Evolutionary conservation across 2,113 vertebrate species (phyloP).

Genomic region (Hypomesus transpacificus): DNA sequence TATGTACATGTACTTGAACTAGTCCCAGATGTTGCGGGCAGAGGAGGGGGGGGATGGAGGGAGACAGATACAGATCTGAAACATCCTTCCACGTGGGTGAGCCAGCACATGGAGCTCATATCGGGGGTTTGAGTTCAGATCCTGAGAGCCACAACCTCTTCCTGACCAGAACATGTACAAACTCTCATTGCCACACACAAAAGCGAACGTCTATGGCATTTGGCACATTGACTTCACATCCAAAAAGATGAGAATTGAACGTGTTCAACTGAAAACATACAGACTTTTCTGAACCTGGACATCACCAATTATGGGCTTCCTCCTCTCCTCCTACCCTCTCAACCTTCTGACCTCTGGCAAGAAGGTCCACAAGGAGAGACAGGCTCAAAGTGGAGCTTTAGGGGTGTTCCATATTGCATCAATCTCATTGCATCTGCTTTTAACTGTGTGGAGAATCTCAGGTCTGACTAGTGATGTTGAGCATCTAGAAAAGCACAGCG

Average conservation of each 20-base stretch:
- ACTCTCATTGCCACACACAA: too few relatives aligned
- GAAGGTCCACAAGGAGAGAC: background rate
- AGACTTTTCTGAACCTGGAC: too few relatives aligned
- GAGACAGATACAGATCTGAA: background rate
- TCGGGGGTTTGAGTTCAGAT: too few relatives aligned
- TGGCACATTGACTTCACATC: too few relatives aligned
- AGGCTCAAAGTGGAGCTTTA: conserved; percentile 21
- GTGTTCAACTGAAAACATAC: too few relatives aligned
- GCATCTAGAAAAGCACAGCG: background rate
- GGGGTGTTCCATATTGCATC: conserved; percentile 5
- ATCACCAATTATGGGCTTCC: too few relatives aligned
- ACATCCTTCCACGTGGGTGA: background rate
- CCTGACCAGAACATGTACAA: too few relatives aligned
- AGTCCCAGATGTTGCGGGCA: conserved; percentile 30
- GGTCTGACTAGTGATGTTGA: background rate
- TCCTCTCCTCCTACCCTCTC: too few relatives aligned
- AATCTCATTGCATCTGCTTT: conserved; percentile 21
- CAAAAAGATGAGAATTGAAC: too few relatives aligned
- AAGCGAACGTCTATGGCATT: too few relatives aligned
- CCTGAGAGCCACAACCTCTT: too few relatives aligned
- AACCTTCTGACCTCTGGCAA: too few relatives aligned
- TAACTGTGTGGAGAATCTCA: conserved; percentile 24
- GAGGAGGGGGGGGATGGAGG: background rate
- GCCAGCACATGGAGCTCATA: background rate
- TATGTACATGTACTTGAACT: conserved; percentile 6